Base-by-base conservation (phyloP, 2,113 vertebrate genomes). In the Anoplopoma fimbria region DNA sequence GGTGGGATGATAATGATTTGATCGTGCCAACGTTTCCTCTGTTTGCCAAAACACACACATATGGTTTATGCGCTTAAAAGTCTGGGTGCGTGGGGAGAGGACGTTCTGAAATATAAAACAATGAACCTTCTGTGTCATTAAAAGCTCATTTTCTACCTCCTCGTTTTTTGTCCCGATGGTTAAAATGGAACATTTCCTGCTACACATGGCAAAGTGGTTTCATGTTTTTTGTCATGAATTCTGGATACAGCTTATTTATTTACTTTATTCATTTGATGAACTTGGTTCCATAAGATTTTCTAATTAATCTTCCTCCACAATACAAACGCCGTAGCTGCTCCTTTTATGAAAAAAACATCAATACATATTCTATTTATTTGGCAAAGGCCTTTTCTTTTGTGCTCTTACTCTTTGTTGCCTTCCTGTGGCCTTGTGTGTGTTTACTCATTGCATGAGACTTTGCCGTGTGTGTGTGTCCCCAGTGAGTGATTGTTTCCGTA, bases 11-110 rank as follows among this genome's bases (percentile, higher is more conserved):
- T 58, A 78, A 73, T 61, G 79, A 74, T 79, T 89, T 87, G 76
- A 73, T 81, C 87, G 78, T 83, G 86, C 69, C 83, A 86, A 79
- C 69, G 15, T 67, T 80, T 89, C 57, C 83, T 68, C 38, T 85
- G 70, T 88, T 84, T 85, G 83, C 77, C 75, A 84, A 77, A 88
- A 87, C 89, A 88, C 83, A 83, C 67, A 73, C 67, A 80, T 21
- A 64, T 53, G 69, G 69, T 83, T 84, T 69, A 75, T 86, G 62
- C 81, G 77, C 73, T 83, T 40, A 77, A 64, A n/a, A 49, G 31
- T 42, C 57, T 29, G 13, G 8, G 58, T 29, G 13, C 13, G 9
- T 55, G 27, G 21, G 5, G 64, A 73, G 72, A 69, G 68, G 75
- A 79, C 42, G n/a, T 36, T 75, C 74, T 47, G 25, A 62, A 55